Evolutionary conservation across 2,888 invertebrate species (phyloP).

Genomic region (Apamea monoglypha): DNA sequence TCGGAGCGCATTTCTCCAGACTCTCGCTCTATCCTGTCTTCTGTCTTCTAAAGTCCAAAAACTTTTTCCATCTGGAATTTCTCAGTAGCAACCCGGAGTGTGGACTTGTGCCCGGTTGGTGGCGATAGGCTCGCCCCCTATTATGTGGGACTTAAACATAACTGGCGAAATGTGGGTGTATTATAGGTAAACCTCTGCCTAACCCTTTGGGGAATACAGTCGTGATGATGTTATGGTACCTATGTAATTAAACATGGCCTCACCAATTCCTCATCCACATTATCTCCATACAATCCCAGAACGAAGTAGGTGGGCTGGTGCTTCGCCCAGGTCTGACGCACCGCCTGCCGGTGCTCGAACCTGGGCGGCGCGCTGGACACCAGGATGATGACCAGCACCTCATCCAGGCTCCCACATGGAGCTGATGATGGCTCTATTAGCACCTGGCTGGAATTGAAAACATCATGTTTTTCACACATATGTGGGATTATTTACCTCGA

Average conservation of each 20-base stretch:
- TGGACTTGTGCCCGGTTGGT: too few relatives aligned
- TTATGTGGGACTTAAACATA: too few relatives aligned
- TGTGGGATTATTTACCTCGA: background rate
- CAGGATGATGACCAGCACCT: constrained; percentile 82
- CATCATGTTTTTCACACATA: background rate
- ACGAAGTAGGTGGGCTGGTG: constrained; percentile 90
- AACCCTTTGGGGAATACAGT: background rate
- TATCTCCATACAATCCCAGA: constrained; percentile 85
- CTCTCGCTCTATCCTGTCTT: too few relatives aligned
- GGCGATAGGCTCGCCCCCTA: too few relatives aligned
- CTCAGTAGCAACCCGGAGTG: too few relatives aligned
- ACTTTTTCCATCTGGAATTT: too few relatives aligned
- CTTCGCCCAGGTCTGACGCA: constrained; percentile 91
- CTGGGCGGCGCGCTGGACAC: constrained; percentile 90
- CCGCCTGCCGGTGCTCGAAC: constrained; percentile 87
- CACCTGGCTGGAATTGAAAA: constrained; percentile 73
- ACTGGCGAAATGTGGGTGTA: background rate
- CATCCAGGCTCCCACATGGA: constrained; percentile 69
- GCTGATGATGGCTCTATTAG: constrained; percentile 80
- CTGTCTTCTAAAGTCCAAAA: too few relatives aligned
- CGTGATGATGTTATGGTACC: background rate
- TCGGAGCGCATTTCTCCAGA: too few relatives aligned
- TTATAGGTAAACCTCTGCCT: background rate
- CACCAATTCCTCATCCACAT: constrained; percentile 74
- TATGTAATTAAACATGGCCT: constrained; percentile 21